Percentiles rank a stretch among this genome's conserved stretches.
Evolutionary conservation across 2,888 invertebrate species (phyloP).

Genomic region (Coleophora deauratella): DNA sequence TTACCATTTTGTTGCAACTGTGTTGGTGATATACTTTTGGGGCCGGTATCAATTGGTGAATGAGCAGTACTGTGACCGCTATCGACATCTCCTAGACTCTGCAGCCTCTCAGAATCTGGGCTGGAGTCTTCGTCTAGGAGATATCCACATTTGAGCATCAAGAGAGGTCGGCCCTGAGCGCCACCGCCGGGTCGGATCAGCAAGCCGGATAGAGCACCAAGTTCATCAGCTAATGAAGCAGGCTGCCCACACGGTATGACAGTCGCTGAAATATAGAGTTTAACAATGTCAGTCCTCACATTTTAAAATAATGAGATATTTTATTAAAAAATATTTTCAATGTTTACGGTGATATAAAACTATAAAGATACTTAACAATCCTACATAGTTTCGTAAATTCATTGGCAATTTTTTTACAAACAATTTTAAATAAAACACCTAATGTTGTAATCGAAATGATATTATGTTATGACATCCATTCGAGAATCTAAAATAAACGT

Average conservation of each 20-base stretch:
- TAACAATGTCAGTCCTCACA: too few species aligned
- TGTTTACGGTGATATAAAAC: too few species aligned
- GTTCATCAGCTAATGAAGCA: conserved; percentile 80
- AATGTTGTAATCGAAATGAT: too few species aligned
- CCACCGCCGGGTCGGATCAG: conserved; percentile 52
- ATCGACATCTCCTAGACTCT: conserved; percentile 84
- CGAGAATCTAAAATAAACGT: conserved; percentile 6
- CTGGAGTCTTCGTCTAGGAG: conserved; percentile 87
- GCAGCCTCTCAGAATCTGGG: conserved; percentile 88
- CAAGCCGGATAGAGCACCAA: conserved; percentile 65
- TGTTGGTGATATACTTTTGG: conserved; percentile 88
- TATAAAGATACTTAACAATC: too few species aligned
- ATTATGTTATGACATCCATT: not conserved
- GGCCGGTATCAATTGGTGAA: conserved; percentile 87
- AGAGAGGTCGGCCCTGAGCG: conserved; percentile 69
- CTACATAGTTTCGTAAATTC: too few species aligned
- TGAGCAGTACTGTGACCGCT: conserved; percentile 95
- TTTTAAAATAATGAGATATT: too few species aligned
- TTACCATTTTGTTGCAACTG: conserved; percentile 70
- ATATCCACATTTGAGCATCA: conserved; percentile 83
- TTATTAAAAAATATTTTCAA: too few species aligned
- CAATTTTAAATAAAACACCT: too few species aligned
- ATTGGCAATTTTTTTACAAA: too few species aligned
- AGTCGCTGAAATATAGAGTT: conserved; percentile 66
- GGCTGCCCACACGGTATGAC: conserved; percentile 77